phyloP scores from a whole-genome alignment of 2,113 vertebrate genomes.

The Chloropsis cyanopogon region DNA sequence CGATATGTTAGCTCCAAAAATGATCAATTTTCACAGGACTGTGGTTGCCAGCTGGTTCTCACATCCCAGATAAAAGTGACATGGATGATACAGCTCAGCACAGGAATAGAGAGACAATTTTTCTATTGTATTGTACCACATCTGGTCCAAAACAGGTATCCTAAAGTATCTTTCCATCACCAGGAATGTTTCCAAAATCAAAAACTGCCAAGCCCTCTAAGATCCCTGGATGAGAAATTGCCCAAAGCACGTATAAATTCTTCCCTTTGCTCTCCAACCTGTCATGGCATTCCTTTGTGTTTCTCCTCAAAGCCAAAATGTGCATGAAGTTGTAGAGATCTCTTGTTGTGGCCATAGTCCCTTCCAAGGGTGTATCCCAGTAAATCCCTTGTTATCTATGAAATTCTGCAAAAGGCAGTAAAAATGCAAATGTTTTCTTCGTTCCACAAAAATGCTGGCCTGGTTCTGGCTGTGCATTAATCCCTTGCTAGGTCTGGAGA shows the following conservation, averaged over 20 bases:
- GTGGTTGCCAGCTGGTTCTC: neutral
- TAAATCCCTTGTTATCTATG: conserved; percentile 16
- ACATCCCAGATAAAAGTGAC: neutral
- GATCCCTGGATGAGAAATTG: neutral
- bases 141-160: neutral
- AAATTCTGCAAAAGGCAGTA: neutral
- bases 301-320: neutral
- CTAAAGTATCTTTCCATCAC: neutral
- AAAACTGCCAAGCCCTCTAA: neutral
- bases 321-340: neutral
- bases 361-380: neutral
- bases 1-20: neutral
- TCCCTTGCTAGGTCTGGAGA: neutral
- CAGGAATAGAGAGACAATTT: neutral
- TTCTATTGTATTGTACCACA: neutral
- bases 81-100: neutral
- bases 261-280: neutral
- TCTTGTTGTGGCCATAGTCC: neutral
- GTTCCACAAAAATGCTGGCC: neutral
- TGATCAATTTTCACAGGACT: neutral
- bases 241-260: neutral
- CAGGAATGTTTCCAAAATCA: neutral
- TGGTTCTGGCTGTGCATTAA: neutral
- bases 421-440: conserved; percentile 6
- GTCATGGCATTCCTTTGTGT: neutral